Evolutionary conservation across 2,888 invertebrate species (phyloP).

Genomic region (Dusona sp.): DNA sequence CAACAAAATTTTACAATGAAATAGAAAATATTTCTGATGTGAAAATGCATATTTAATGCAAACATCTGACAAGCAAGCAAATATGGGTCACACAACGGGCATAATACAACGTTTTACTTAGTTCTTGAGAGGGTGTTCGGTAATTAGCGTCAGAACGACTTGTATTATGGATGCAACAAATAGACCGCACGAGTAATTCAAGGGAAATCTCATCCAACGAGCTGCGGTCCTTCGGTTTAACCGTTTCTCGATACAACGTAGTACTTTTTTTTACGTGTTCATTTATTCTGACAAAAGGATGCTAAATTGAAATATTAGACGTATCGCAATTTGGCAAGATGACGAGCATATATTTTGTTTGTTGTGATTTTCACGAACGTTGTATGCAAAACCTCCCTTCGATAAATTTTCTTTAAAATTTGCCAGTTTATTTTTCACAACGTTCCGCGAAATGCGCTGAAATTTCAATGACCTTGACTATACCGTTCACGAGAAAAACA

Average conservation of each 20-base stretch:
- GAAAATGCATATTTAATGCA: background rate
- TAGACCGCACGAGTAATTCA: slow-evolving; percentile 68
- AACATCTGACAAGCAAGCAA: slow-evolving; percentile 51
- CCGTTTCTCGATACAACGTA: slow-evolving; percentile 47
- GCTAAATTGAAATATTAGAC: background rate
- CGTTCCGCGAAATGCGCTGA: too few species aligned
- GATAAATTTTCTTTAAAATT: too few species aligned
- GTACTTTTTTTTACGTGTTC: background rate
- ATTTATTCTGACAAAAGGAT: background rate
- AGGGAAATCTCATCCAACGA: slow-evolving; percentile 60
- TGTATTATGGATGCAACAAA: slow-evolving; percentile 69
- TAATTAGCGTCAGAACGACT: slow-evolving; percentile 68
- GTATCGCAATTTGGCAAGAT: background rate
- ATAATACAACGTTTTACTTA: slow-evolving; percentile 71
- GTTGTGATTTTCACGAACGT: background rate
- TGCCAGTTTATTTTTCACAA: too few species aligned
- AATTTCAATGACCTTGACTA: too few species aligned
- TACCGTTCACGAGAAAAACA: too few species aligned
- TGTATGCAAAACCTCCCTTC: too few species aligned
- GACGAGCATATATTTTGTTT: background rate
- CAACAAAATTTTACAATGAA: too few species aligned
- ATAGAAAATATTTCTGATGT: too few species aligned
- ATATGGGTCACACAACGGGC: slow-evolving; percentile 62
- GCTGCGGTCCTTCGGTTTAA: slow-evolving; percentile 63
- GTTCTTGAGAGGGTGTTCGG: slow-evolving; percentile 64